Conservation (phyloP, 2,888 invertebrate species). For the Eudemis profundana region DNA sequence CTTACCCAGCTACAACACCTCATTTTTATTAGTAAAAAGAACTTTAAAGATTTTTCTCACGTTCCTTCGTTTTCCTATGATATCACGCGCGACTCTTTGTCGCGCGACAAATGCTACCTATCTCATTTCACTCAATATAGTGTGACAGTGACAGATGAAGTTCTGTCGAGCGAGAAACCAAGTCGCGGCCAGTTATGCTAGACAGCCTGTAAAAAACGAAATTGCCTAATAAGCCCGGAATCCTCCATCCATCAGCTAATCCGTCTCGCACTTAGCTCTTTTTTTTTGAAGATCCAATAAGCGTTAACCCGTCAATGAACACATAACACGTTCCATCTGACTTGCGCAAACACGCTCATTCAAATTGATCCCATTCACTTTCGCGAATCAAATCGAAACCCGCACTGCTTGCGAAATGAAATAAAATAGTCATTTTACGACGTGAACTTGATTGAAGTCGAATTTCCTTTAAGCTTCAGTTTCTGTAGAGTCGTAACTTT, state of each 20-base stretch:
- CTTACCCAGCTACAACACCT: no score
- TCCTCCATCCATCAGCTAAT: background rate
- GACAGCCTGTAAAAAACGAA: no score
- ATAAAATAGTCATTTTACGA: constrained; percentile 30
- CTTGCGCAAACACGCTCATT: constrained; percentile 38
- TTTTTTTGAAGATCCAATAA: constrained; percentile 17
- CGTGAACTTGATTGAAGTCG: constrained; percentile 11
- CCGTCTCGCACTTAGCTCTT: constrained; percentile 5
- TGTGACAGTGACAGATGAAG: no score
- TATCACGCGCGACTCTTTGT: no score
- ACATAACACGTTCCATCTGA: constrained; percentile 23
- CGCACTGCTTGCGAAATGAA: constrained; percentile 30
- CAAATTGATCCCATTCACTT: constrained; percentile 41
- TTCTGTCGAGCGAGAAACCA: no score
- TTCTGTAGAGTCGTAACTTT: background rate
- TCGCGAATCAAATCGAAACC: constrained; percentile 40
- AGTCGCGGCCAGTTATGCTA: no score
- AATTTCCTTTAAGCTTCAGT: constrained; percentile 13
- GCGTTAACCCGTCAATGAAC: constrained; percentile 29
- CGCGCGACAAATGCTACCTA: no score
- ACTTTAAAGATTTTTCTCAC: no score
- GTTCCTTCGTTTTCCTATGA: no score
- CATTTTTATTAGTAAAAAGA: no score
- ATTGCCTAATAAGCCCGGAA: background rate
- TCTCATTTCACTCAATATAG: no score